Conservation (phyloP, 2,113 vertebrate species). For the Poicephalus gulielmi region DNA sequence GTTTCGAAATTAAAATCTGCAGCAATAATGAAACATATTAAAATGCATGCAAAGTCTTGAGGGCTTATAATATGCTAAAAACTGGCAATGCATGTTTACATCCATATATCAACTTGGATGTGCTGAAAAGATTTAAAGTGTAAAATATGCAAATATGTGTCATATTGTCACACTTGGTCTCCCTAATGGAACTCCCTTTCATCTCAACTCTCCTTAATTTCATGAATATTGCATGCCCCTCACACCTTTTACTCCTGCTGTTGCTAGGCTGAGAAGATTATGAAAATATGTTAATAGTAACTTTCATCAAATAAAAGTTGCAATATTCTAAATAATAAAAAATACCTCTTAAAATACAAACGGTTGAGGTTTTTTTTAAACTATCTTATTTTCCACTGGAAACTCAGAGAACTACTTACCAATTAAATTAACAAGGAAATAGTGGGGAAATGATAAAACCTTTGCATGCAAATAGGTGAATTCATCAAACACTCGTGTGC, state of each 20-base stretch:
- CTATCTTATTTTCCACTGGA: slow-evolving; percentile 51
- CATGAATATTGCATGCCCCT: slow-evolving; percentile 86
- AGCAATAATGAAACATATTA: slow-evolving; percentile 87
- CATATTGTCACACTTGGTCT: slow-evolving; percentile 89
- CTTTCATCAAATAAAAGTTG: slow-evolving; percentile 83
- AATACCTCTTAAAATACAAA: slow-evolving; percentile 67
- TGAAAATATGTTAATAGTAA: slow-evolving; percentile 87
- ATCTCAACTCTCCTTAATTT: slow-evolving; percentile 86
- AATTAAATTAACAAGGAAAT: slow-evolving; percentile 72
- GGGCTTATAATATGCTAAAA: slow-evolving; percentile 89
- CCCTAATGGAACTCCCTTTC: slow-evolving; percentile 87
- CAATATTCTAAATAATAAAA: slow-evolving; percentile 77
- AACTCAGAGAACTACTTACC: slow-evolving; percentile 39
- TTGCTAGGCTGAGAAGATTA: slow-evolving; percentile 84
- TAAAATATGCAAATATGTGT: slow-evolving; percentile 90
- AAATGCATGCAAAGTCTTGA: slow-evolving; percentile 87
- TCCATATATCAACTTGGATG: slow-evolving; percentile 88
- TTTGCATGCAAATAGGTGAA: background rate
- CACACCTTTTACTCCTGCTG: slow-evolving; percentile 83
- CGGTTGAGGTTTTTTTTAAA: slow-evolving; percentile 31
- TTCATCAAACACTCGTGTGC: background rate
- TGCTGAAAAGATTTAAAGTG: slow-evolving; percentile 89
- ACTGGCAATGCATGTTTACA: slow-evolving; percentile 86
- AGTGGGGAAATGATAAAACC: slow-evolving; percentile 19
- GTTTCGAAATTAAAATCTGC: slow-evolving; percentile 85